Conservation (phyloP, 2,888 invertebrate genomes). For the Alloplasta piceator region DNA sequence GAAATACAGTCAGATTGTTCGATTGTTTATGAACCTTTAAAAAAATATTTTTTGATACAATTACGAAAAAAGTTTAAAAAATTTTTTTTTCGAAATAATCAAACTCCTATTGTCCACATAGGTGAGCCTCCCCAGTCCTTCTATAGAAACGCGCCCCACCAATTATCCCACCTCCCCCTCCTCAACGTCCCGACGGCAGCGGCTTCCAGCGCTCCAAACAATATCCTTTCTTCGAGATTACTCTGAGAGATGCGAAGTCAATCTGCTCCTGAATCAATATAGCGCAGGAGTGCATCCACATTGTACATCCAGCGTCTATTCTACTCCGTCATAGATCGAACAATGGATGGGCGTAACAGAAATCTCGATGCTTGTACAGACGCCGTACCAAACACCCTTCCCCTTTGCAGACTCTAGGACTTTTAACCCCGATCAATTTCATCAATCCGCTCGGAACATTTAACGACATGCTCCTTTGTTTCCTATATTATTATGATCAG, state of each 20-base stretch:
- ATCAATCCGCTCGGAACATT: constrained; percentile 23
- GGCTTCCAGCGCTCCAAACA: constrained; percentile 57
- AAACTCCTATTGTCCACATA: constrained; percentile 18
- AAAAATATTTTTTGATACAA: no score
- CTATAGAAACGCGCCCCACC: constrained; percentile 56
- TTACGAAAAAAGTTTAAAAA: no score
- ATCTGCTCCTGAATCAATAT: constrained; percentile 64
- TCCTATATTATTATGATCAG: background rate
- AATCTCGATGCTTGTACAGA: constrained; percentile 51
- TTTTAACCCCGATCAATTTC: constrained; percentile 44
- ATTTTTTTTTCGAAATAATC: no score
- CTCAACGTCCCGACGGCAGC: constrained; percentile 21
- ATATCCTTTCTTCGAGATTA: constrained; percentile 65
- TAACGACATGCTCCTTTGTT: constrained; percentile 6
- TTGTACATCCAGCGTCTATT: constrained; percentile 53
- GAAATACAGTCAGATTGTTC: no score
- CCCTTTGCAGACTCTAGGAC: constrained; percentile 19
- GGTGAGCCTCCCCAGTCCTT: constrained; percentile 44
- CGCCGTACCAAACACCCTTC: constrained; percentile 33
- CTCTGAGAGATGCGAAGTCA: constrained; percentile 63
- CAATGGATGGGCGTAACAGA: constrained; percentile 58
- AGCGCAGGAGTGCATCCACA: constrained; percentile 55
- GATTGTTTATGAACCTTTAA: no score
- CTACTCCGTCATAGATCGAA: constrained; percentile 41
- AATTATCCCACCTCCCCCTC: constrained; percentile 48